phyloP scores from a whole-genome alignment of 2,797 vertebrate species.

The Lepus oiostolus region DNA sequence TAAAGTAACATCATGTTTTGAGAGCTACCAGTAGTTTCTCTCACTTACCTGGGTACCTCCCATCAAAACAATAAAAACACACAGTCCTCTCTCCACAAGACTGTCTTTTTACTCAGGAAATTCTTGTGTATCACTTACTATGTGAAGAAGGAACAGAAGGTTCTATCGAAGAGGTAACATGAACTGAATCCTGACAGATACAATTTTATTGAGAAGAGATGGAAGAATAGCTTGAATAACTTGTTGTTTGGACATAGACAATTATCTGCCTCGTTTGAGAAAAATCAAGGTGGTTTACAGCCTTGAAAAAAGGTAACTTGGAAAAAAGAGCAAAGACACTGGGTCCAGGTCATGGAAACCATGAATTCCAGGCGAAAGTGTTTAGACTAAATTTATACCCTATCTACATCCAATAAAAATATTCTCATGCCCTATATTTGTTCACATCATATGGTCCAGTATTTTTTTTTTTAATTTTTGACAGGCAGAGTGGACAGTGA shows the following conservation, averaged over 20 bases:
- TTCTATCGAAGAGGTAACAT: not conserved
- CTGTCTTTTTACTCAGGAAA: not conserved
- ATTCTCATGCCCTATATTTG: not conserved
- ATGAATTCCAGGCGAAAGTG: not conserved
- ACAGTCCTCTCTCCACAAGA: not conserved
- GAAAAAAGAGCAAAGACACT: not conserved
- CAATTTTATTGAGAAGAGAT: not conserved
- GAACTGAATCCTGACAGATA: not conserved
- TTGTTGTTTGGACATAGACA: constrained; percentile 7
- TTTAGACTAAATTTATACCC: constrained; percentile 8
- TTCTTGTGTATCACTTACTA: not conserved
- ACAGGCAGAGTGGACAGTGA: too few relatives aligned
- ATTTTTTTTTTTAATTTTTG: too few relatives aligned
- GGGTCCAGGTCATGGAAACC: not conserved
- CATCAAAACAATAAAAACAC: not conserved
- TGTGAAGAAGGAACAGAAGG: not conserved
- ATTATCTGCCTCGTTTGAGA: constrained; percentile 34
- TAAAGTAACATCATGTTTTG: not conserved
- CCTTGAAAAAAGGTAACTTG: not conserved
- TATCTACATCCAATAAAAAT: not conserved
- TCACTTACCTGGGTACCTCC: not conserved
- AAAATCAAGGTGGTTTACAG: not conserved
- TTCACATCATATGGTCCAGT: not conserved
- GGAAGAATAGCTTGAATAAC: not conserved
- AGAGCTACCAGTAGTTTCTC: not conserved